phyloP scores from a whole-genome alignment of 2,797 vertebrate species.

The Chiroxiphia lanceolata region DNA sequence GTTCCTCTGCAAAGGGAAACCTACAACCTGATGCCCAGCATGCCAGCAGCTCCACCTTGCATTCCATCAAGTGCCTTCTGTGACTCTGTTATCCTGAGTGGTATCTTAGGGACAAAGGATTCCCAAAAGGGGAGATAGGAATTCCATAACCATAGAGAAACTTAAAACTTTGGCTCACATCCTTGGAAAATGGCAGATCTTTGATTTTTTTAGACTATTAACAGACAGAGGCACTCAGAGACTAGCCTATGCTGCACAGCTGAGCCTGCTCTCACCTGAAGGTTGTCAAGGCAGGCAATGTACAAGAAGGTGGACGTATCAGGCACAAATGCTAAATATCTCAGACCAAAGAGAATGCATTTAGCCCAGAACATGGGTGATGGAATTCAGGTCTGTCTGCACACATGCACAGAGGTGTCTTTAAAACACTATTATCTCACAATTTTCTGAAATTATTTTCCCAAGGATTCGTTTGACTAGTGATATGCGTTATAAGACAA shows the following conservation, averaged over 20 bases:
- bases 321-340: neutral
- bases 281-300: neutral
- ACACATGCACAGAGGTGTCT: neutral
- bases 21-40: neutral
- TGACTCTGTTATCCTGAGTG: neutral
- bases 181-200: neutral
- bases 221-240: neutral
- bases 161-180: neutral
- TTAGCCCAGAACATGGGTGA: neutral
- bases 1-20: neutral
- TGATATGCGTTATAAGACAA: neutral
- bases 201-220: neutral
- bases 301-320: neutral
- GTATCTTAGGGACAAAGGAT: neutral
- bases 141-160: neutral
- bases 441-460: neutral
- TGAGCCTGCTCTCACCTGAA: neutral
- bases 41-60: neutral
- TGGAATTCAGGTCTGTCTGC: neutral
- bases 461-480: neutral
- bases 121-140: neutral
- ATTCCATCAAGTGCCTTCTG: neutral
- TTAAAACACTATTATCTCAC: neutral
- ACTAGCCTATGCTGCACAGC: neutral
- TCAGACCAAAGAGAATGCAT: neutral